Evolutionary conservation across 2,113 vertebrate genomes (phyloP), one percentile per base, ranked within the genome.

Genomic region (Erythrocercus mccallii): DNA sequence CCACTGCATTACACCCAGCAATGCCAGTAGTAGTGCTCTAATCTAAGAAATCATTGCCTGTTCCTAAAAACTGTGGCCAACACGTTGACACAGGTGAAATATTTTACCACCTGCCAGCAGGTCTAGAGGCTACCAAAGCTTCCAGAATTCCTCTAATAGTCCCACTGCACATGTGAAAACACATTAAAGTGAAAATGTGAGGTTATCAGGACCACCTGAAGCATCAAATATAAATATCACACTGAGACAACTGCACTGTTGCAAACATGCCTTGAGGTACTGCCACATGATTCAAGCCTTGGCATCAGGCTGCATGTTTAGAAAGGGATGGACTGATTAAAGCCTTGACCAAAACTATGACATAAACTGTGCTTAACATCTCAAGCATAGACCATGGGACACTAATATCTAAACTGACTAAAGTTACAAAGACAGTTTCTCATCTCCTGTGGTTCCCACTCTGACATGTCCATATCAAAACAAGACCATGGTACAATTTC

Each of bases 221-320:
- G 21, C 56, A 71, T 51, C 40, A 65, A 71, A 51, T 6, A 31
- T n/a, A 88, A 85, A 82, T 24, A 53, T 35, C 68, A 25, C 28
- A 25, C 25, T n/a, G 44, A 51, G 62, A 60, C 33, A 81, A 70
- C n/a, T 21, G 21, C 33, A 9, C 33, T 48, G n/a, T 22, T 64
- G 88, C 35, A 94, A 90, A 85, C 0, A 0, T 12, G 44, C 35
- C 40, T 40, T 66, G 30, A 54, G 73, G 11, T 38, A 23, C n/a
- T 62, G 68, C 35, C 82, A 33, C 35, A 5, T 28, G 71, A 70
- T 64, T 68, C 25, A 19, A 19, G 42, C 2, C 3, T 60, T 77
- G 57, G 21, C 1, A 0, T 83, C 68, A 61, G 54, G 30, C 37
- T 64, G 35, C 0, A 0, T 33, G 13, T 61, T 74, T 48, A 73